phyloP scores from a whole-genome alignment of 2,113 vertebrate genomes.

The Sebastes fasciatus region DNA sequence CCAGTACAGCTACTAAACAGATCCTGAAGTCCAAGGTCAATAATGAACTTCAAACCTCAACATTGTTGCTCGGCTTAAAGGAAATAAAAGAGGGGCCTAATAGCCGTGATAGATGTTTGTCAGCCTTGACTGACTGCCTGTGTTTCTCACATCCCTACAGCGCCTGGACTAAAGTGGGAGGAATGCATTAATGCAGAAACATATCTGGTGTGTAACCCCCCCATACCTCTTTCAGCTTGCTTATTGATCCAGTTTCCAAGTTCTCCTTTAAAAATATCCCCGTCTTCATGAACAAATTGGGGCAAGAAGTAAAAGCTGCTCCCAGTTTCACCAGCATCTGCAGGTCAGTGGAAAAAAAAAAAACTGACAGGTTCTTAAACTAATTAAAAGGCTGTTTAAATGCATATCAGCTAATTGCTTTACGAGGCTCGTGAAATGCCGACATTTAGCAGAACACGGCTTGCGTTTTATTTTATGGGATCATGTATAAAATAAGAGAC shows the following conservation, averaged over 20 bases:
- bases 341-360: slow-evolving; percentile 5
- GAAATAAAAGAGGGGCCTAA: not conserved
- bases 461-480: slow-evolving; percentile 31
- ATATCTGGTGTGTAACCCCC: not conserved
- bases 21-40: not conserved
- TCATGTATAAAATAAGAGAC: slow-evolving; percentile 8
- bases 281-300: slow-evolving; percentile 1
- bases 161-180: not conserved
- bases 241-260: not conserved
- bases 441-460: slow-evolving; percentile 42
- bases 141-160: not conserved
- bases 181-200: not conserved
- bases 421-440: slow-evolving; percentile 29
- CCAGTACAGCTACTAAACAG: not conserved
- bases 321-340: slow-evolving; percentile 20
- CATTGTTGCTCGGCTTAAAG: not conserved
- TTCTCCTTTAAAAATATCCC: not conserved
- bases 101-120: not conserved
- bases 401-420: slow-evolving; percentile 62
- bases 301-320: not conserved
- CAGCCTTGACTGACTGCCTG: not conserved
- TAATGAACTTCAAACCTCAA: not conserved
- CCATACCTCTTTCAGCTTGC: not conserved
- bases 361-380: slow-evolving; percentile 30
- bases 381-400: slow-evolving; percentile 73